phyloP scores from a whole-genome alignment of 2,113 vertebrate genomes.

The Megalops atlanticus region DNA sequence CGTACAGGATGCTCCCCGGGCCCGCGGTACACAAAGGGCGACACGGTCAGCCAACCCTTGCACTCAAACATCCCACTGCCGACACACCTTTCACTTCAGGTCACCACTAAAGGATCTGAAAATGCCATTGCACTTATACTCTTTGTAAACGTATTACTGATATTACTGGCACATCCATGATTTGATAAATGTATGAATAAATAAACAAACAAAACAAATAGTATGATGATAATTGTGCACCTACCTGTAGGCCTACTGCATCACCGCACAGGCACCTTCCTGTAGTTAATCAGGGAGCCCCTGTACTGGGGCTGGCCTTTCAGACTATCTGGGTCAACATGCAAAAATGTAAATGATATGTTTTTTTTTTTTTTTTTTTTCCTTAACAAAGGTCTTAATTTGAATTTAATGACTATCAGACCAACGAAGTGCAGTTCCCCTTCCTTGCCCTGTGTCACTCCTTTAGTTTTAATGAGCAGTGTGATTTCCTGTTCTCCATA shows the following conservation, averaged over 20 bases:
- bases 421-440: neutral
- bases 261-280: neutral
- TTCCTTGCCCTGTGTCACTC: neutral
- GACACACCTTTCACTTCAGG: conserved; percentile 25
- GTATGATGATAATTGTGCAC: too few species aligned
- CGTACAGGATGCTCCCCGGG: conserved; percentile 59
- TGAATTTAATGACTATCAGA: neutral
- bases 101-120: too few species aligned
- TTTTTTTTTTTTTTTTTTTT: conserved; percentile 11
- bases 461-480: conserved; percentile 18
- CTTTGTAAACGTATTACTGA: too few species aligned
- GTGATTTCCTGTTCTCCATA: conserved; percentile 3
- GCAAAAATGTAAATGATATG: neutral
- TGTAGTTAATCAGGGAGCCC: neutral
- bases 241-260: too few species aligned
- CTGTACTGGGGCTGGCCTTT: too few species aligned
- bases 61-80: conserved; percentile 48
- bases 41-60: conserved; percentile 52
- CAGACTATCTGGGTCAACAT: conserved; percentile 10
- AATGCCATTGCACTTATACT: too few species aligned
- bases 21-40: conserved; percentile 55
- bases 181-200: too few species aligned
- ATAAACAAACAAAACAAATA: too few species aligned
- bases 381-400: neutral
- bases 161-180: too few species aligned